These are phyloP conservation scores for Ophion obscuratus DNA, from an alignment of 2,888 invertebrate species.

Conservation along the genomic window DNA sequence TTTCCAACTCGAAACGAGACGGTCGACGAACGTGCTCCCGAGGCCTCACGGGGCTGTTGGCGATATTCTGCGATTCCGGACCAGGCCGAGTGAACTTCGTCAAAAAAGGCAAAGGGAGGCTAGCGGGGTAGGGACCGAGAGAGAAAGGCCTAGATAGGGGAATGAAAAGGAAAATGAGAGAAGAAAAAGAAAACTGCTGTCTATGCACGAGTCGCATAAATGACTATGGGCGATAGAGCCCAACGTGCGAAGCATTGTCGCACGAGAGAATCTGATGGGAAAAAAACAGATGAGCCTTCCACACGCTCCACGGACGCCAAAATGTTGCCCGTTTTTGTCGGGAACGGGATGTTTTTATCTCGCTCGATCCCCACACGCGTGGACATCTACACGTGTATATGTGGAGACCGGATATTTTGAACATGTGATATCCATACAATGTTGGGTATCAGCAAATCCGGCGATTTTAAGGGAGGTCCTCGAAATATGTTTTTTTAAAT, in stretches of 20 bases:
- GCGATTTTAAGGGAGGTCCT: no score
- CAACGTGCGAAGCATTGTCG: slow-evolving; percentile 65
- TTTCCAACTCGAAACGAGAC: slow-evolving; percentile 36
- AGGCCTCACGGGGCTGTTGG: slow-evolving; percentile 53
- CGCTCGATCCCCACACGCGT: slow-evolving; percentile 33
- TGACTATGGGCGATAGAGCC: slow-evolving; percentile 66
- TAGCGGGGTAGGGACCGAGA: not conserved
- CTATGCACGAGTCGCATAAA: slow-evolving; percentile 65
- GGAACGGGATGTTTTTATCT: slow-evolving; percentile 67
- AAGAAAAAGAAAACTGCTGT: slow-evolving; percentile 53
- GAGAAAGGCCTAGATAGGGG: slow-evolving; percentile 40
- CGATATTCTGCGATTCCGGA: slow-evolving; percentile 50
- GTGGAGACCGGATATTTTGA: not conserved
- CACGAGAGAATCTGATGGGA: slow-evolving; percentile 34
- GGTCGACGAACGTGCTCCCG: slow-evolving; percentile 42
- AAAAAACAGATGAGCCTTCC: slow-evolving; percentile 52
- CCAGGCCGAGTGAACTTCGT: slow-evolving; percentile 55
- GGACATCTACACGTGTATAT: not conserved
- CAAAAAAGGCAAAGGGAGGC: slow-evolving; percentile 41
- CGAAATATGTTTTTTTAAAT: no score
- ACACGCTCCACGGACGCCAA: slow-evolving; percentile 63
- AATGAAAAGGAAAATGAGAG: slow-evolving; percentile 45
- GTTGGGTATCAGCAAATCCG: not conserved
- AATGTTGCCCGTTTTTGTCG: slow-evolving; percentile 54
- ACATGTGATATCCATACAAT: not conserved